These are phyloP conservation scores for Ichneumoninae sp. DNA, from an alignment of 2,888 invertebrate genomes.

Conservation along the genomic window DNA sequence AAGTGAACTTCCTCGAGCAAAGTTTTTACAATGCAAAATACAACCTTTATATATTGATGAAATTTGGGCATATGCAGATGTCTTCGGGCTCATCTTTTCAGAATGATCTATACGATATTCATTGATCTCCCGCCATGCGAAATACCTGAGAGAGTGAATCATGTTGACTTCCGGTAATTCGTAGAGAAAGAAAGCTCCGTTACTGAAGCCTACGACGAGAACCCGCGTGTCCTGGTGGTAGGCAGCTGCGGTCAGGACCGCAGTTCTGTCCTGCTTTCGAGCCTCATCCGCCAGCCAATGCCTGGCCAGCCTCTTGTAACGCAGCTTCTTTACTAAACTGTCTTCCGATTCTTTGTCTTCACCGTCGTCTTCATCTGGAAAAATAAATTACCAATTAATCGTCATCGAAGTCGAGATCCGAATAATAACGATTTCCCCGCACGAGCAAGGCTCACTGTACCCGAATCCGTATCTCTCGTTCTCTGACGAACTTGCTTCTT, in stretches of 20 bases:
- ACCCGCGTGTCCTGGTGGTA: conserved; percentile 93
- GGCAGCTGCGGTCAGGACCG: conserved; percentile 91
- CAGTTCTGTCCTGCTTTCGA: conserved; percentile 87
- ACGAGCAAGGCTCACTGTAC: conserved; percentile 8
- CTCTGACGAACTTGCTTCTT: conserved; percentile 73
- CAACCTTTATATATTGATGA: too few species aligned
- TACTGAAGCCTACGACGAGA: conserved; percentile 95
- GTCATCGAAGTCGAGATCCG: background rate
- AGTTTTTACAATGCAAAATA: too few species aligned
- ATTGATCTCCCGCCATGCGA: background rate
- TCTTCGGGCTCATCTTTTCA: too few species aligned
- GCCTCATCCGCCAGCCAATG: conserved; percentile 91
- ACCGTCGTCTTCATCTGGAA: conserved; percentile 77
- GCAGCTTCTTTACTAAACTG: conserved; percentile 82
- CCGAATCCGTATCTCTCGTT: conserved; percentile 28
- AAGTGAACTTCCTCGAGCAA: too few species aligned
- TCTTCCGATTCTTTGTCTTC: conserved; percentile 44
- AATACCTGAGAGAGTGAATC: conserved; percentile 91
- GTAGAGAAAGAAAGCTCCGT: conserved; percentile 96
- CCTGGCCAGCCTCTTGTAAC: conserved; percentile 89
- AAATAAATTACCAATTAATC: background rate
- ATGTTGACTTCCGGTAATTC: conserved; percentile 97
- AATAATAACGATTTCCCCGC: background rate
- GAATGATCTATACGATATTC: too few species aligned
- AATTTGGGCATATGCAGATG: too few species aligned